Percentiles rank a stretch among this genome's conserved stretches.
Evolutionary conservation across 2,797 vertebrate genomes (phyloP).

Genomic region (Eurystomus glaucurus): DNA sequence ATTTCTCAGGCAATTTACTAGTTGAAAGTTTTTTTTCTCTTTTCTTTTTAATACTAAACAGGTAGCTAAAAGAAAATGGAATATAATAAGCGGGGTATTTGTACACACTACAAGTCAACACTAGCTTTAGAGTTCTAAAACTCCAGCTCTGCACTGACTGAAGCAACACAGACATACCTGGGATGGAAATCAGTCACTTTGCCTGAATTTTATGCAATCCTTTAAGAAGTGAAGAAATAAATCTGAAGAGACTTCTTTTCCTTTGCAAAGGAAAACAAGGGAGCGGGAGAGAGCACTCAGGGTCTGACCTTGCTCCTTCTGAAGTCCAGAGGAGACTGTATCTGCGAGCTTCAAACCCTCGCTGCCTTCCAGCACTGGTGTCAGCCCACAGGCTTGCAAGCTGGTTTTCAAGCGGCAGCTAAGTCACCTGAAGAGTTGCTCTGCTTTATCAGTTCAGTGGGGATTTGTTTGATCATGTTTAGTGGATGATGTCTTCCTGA

Average conservation of each 20-base stretch:
- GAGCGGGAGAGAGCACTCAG: neutral
- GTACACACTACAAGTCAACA: neutral
- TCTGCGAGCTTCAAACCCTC: constrained; percentile 13
- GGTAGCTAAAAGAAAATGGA: neutral
- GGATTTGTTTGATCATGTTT: constrained; percentile 54
- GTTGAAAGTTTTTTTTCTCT: neutral
- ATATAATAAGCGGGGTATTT: neutral
- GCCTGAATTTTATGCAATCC: neutral
- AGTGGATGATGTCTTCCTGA: constrained; percentile 32
- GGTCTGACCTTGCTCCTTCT: neutral
- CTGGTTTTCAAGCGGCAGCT: neutral
- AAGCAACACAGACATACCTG: neutral
- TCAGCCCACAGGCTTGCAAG: constrained; percentile 29
- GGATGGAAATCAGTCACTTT: neutral
- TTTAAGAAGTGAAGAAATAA: neutral
- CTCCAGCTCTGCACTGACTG: neutral
- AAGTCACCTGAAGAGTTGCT: constrained; percentile 17
- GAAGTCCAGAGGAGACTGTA: neutral
- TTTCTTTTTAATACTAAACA: neutral
- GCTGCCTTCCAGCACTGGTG: neutral
- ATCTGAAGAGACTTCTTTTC: neutral
- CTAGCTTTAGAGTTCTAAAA: neutral
- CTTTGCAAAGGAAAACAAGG: neutral
- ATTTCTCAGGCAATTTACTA: constrained; percentile 37
- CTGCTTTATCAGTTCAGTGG: constrained; percentile 13